Percentiles rank a stretch among this genome's conserved stretches.
phyloP scores from a whole-genome alignment of 2,888 invertebrate species.

The Eugnorisma glareosa region DNA sequence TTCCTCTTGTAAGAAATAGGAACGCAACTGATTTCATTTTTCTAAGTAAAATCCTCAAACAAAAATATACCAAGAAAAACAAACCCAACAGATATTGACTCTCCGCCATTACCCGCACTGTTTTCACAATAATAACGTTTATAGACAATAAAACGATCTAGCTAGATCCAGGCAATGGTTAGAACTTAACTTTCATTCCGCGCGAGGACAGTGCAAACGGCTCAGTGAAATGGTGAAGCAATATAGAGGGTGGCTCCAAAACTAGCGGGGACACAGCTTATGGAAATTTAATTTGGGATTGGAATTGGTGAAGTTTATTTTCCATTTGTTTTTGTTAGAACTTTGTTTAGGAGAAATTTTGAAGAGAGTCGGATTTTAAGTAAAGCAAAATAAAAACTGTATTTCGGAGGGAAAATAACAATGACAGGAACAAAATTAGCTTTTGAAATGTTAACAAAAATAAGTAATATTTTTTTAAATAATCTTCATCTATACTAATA shows the following conservation, averaged over 20 bases:
- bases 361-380: neutral
- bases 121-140: conserved; percentile 59
- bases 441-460: neutral
- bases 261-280: conserved; percentile 48
- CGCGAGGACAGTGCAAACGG: conserved; percentile 62
- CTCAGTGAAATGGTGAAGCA: conserved; percentile 58
- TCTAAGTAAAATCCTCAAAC: neutral
- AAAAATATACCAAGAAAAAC: neutral
- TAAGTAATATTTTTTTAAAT: too few relatives aligned
- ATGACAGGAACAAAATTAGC: neutral
- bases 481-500: too few relatives aligned
- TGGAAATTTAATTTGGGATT: conserved; percentile 38
- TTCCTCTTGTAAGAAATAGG: neutral
- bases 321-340: neutral
- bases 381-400: neutral
- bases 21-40: neutral
- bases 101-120: conserved; percentile 24
- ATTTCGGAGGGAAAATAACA: neutral
- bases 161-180: conserved; percentile 40
- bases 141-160: conserved; percentile 48
- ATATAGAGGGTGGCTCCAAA: conserved; percentile 58
- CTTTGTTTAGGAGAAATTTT: conserved; percentile 10
- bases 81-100: conserved; percentile 30
- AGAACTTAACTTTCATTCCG: conserved; percentile 65
- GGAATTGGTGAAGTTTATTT: conserved; percentile 20